Conservation (phyloP, 2,888 invertebrate species). For the Cacoxenus indagator region DNA sequence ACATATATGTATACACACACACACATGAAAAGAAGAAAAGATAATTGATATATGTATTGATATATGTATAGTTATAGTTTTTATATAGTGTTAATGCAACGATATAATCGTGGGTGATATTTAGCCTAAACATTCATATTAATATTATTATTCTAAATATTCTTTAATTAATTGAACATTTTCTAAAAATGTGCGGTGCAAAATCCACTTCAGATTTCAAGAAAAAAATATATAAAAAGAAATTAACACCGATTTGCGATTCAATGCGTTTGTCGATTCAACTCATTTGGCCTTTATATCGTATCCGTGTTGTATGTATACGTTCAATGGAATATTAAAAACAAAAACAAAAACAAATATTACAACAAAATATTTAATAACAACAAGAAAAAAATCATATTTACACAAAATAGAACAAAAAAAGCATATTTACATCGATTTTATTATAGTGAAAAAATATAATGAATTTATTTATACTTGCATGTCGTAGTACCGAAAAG, state of each 20-base stretch:
- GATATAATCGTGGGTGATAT: conserved; percentile 71
- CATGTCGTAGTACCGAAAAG: background rate
- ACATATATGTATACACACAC: conserved; percentile 24
- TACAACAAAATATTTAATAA: conserved; percentile 1
- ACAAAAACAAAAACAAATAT: background rate
- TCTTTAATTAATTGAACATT: conserved; percentile 40
- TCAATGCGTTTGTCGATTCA: too few species aligned
- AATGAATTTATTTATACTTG: conserved; percentile 32
- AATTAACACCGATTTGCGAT: conserved; percentile 3
- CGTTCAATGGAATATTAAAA: background rate
- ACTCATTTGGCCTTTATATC: conserved; percentile 10
- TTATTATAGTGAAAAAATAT: conserved; percentile 42
- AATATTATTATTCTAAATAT: background rate
- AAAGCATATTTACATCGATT: conserved; percentile 59
- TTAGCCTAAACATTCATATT: conserved; percentile 66
- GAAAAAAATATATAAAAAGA: background rate
- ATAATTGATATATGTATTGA: conserved; percentile 42
- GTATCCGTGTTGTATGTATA: background rate
- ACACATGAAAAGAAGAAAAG: too few species aligned
- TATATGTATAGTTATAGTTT: conserved; percentile 57
- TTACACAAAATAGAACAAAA: conserved; percentile 21
- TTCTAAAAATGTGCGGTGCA: conserved; percentile 56
- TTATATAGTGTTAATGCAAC: conserved; percentile 62
- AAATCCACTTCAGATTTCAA: conserved; percentile 8
- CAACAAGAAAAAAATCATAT: conserved; percentile 13